Evolutionary conservation across 37 sponge, comb jelly and placozoan genomes (phyloP).

Genomic region (Ephydatia muelleri): DNA sequence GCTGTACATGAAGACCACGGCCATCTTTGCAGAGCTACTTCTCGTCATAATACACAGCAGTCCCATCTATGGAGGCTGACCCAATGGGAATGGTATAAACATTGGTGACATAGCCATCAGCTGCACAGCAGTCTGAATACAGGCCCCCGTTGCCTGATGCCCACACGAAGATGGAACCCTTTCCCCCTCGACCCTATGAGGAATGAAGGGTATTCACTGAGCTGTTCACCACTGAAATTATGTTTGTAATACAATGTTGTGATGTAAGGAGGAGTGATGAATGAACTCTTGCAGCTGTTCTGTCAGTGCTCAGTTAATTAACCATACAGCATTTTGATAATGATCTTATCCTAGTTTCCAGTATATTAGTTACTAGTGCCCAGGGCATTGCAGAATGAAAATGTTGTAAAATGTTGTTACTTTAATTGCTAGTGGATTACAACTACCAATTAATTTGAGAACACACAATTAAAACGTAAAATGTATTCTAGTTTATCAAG

Average conservation of each 20-base stretch:
- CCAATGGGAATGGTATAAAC: conserved; percentile 89
- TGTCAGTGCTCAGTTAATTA: not conserved
- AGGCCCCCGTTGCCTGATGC: conserved; percentile 94
- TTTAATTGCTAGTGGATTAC: conserved; percentile 1
- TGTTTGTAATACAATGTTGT: not conserved
- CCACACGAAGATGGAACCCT: conserved; percentile 94
- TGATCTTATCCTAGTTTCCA: not conserved
- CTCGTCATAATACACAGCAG: conserved; percentile 84
- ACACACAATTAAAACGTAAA: not conserved
- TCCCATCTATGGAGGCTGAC: conserved; percentile 69
- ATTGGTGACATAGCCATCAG: conserved; percentile 90
- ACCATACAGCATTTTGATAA: not conserved
- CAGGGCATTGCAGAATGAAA: conserved; percentile 1
- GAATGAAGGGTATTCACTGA: conserved; percentile 1
- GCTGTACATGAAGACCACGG: conserved; percentile 68
- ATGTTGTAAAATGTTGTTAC: not conserved
- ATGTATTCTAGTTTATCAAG: not conserved
- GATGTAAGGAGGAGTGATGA: conserved; percentile 1
- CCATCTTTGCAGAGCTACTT: conserved; percentile 84
- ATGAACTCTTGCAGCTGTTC: not conserved
- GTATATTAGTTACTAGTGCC: not conserved
- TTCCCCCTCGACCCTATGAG: conserved; percentile 77
- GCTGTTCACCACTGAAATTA: conserved; percentile 1
- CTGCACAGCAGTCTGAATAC: conserved; percentile 77
- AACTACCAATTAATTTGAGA: not conserved